Evolutionary conservation across 2,113 vertebrate species (phyloP).

Genomic region (Microcebus jonahi): DNA sequence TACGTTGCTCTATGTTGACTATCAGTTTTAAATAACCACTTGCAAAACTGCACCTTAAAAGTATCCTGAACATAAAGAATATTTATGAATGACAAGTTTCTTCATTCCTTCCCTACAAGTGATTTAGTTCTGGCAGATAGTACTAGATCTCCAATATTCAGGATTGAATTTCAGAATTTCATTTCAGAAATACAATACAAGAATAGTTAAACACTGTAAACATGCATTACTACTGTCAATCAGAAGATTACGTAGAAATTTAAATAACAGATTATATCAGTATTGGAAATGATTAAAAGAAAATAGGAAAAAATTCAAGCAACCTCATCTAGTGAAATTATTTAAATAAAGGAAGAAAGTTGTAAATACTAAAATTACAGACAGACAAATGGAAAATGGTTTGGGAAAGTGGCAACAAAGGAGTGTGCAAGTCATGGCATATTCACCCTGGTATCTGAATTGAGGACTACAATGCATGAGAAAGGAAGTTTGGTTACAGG

Average conservation of each 20-base stretch:
- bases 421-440: rapidly evolving
- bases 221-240: background rate
- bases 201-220: background rate
- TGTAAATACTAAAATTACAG: background rate
- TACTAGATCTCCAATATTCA: background rate
- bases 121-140: constrained; percentile 19
- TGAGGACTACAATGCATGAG: background rate
- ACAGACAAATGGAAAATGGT: background rate
- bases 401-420: background rate
- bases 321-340: background rate
- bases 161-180: background rate
- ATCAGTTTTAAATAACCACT: constrained; percentile 56
- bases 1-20: background rate
- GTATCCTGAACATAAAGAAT: constrained; percentile 45
- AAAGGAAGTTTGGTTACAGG: background rate
- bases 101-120: background rate
- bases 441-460: background rate
- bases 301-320: background rate
- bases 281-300: background rate
- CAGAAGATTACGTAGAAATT: background rate
- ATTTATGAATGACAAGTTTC: background rate
- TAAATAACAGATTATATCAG: background rate
- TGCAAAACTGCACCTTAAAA: constrained; percentile 38
- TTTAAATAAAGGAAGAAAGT: background rate
- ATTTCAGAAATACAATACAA: background rate